These are phyloP conservation scores for Cydia fagiglandana DNA, from an alignment of 1,140 invertebrate species.

Conservation along the genomic window DNA sequence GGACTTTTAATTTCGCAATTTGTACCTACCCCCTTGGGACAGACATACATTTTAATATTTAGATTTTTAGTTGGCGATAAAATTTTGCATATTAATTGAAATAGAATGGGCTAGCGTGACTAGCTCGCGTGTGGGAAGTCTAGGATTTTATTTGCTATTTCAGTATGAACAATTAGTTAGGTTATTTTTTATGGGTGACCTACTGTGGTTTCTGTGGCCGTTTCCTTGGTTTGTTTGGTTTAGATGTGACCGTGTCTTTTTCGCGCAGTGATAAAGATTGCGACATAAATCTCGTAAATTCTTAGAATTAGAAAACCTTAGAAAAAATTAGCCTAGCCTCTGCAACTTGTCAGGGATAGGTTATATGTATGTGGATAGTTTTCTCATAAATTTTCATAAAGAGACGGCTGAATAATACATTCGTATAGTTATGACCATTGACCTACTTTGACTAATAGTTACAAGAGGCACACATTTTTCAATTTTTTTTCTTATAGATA, in stretches of 20 bases:
- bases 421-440: too few species aligned
- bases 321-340: too few species aligned
- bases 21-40: conserved; percentile 44
- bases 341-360: too few species aligned
- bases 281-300: not conserved
- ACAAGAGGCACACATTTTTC: too few species aligned
- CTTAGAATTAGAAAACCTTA: too few species aligned
- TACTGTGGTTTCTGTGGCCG: not conserved
- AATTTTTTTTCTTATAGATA: too few species aligned
- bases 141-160: conserved; percentile 14
- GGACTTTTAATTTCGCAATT: conserved; percentile 69
- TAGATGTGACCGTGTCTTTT: too few species aligned
- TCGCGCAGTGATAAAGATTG: not conserved
- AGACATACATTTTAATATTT: conserved; percentile 44
- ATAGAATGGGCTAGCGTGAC: conserved; percentile 8
- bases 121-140: conserved; percentile 3
- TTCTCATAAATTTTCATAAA: too few species aligned
- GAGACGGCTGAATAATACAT: too few species aligned
- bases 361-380: too few species aligned
- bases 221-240: not conserved
- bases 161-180: conserved; percentile 4
- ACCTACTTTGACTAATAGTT: too few species aligned
- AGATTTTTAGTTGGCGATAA: conserved; percentile 52
- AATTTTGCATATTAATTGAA: conserved; percentile 29
- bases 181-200: conserved; percentile 1